phyloP scores from a whole-genome alignment of 2,113 vertebrate genomes.

The Prochilodus magdalenae region DNA sequence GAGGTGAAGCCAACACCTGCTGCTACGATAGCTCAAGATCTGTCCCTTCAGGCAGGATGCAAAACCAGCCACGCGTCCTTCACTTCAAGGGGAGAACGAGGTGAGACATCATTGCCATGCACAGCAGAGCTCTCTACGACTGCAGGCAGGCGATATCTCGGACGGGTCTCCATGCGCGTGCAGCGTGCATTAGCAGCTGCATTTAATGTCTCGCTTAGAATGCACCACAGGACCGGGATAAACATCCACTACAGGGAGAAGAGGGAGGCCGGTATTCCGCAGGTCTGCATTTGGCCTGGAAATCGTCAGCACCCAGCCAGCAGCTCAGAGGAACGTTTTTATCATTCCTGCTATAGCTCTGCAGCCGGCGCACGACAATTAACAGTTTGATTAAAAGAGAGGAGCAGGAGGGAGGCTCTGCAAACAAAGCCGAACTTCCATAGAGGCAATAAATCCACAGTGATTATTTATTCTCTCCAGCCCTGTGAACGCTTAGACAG shows the following conservation, averaged over 20 bases:
- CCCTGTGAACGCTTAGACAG: conserved; percentile 61
- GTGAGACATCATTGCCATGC: conserved; percentile 27
- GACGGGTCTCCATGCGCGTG: not conserved
- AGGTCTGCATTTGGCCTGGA: too few species aligned
- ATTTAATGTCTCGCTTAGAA: conserved; percentile 25
- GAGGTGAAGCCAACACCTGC: not conserved
- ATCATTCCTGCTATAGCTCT: not conserved
- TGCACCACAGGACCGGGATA: not conserved
- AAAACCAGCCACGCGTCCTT: not conserved
- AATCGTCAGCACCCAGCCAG: too few species aligned
- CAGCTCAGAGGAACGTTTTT: conserved; percentile 15
- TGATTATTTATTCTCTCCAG: conserved; percentile 69
- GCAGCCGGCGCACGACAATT: conserved; percentile 34
- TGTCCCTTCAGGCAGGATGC: not conserved
- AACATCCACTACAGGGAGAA: not conserved
- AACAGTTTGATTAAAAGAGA: conserved; percentile 68
- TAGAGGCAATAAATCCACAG: conserved; percentile 64
- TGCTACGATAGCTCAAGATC: not conserved
- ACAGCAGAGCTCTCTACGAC: not conserved
- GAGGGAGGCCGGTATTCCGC: not conserved
- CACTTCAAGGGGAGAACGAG: not conserved
- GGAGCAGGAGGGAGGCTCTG: conserved; percentile 29
- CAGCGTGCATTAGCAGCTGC: conserved; percentile 31
- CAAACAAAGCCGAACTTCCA: conserved; percentile 71
- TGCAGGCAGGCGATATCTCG: conserved; percentile 26